Conservation (phyloP, 2,113 vertebrate species). For the Lepisosteus oculatus region DNA sequence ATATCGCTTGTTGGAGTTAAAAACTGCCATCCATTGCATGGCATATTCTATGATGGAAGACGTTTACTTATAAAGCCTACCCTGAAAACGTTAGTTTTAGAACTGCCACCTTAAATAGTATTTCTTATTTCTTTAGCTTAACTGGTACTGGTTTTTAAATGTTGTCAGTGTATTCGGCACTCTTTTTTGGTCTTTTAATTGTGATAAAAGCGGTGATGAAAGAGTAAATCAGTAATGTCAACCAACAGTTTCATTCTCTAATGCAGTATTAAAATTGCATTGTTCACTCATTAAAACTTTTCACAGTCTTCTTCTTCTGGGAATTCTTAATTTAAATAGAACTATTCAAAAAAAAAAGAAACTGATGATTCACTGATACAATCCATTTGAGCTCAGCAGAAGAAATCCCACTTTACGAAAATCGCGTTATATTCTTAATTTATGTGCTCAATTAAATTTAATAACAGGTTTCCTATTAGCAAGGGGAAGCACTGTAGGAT, state of each 20-base stretch:
- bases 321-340: neutral
- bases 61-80: no score
- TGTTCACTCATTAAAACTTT: neutral
- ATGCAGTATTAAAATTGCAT: neutral
- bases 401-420: conserved; percentile 1
- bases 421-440: conserved; percentile 31
- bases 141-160: neutral
- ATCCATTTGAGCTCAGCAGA: neutral
- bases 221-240: conserved; percentile 48
- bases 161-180: conserved; percentile 46
- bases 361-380: neutral
- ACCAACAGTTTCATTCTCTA: conserved; percentile 32
- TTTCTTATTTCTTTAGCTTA: no score
- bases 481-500: conserved; percentile 33
- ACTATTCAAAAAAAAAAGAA: neutral
- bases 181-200: conserved; percentile 17
- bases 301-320: neutral
- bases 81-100: no score
- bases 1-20: no score
- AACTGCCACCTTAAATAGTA: no score
- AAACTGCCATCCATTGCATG: no score
- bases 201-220: conserved; percentile 52
- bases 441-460: conserved; percentile 48
- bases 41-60: no score
- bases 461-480: conserved; percentile 47